phyloP scores from a whole-genome alignment of 1,140 invertebrate species.

The Calycopis cecrops region DNA sequence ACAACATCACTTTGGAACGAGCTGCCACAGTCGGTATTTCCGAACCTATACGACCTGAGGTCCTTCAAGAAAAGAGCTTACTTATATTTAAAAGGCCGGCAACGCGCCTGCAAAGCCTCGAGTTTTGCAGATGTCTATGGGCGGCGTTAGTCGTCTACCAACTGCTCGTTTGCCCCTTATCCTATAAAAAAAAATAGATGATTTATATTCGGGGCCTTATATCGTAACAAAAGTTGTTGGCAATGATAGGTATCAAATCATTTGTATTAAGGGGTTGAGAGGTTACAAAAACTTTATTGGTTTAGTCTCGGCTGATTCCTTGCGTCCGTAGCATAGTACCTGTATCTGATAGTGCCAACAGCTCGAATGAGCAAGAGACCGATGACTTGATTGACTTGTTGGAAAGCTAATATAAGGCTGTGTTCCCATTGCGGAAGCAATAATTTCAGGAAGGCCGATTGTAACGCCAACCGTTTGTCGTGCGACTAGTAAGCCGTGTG shows the following conservation, averaged over 20 bases:
- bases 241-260: conserved; percentile 27
- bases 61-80: no score
- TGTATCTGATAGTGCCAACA: conserved; percentile 15
- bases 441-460: conserved; percentile 22
- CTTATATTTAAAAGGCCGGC: no score
- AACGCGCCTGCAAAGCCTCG: no score
- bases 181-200: no score
- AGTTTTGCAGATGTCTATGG: no score
- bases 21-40: no score
- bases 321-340: conserved; percentile 21
- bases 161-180: no score
- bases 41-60: no score
- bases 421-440: conserved; percentile 18
- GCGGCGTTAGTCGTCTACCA: no score
- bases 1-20: no score
- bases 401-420: conserved; percentile 8
- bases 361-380: conserved; percentile 17
- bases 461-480: conserved; percentile 17
- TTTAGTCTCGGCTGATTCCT: conserved; percentile 23
- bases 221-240: conserved; percentile 5
- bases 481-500: no score
- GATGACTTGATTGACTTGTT: conserved; percentile 25
- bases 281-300: conserved; percentile 30
- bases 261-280: conserved; percentile 28
- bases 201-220: no score